Base-by-base conservation (phyloP, 2,888 invertebrate species). In the Creontiades dilutus region DNA sequence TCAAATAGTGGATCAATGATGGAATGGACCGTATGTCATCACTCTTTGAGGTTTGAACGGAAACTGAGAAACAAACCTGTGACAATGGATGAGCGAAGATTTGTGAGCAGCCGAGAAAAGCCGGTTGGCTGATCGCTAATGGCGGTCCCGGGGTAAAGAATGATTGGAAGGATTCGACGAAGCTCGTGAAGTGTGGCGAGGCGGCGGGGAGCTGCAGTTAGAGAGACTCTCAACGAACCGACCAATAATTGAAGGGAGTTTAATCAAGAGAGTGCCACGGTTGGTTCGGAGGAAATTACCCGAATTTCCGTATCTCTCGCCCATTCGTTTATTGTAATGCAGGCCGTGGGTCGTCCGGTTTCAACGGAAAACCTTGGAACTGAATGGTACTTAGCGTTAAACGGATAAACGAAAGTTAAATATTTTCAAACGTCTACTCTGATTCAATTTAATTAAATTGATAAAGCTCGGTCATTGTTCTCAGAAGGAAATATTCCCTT, bases 191-290 rank as follows among this genome's bases (percentile, higher is more conserved):
- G 68, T 52, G 11, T 52, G 52, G 52, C 13, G 27, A 23, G 19
- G 27, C 12, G 23, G 68, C 4, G 23, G 23, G 68, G 0, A 11
- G 23, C 68, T 23, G 68, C 68, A 68, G 68, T 68, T 68, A 23
- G 68, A 68, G 61, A 61, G 23, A 68, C 68, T 23, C 68, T 68
- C 68, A 68, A 68, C 68, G 68, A 68, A 68, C 68, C 68, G 68
- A 68, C 68, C 68, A 68, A 68, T 68, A 68, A 68, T 68, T 68
- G 68, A 68, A 23, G 27, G 27, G 68, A 68, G 68, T 68, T 68
- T 68, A 68, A 68, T 68, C 68, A 68, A 68, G 68, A 68, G 68
- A 68, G 68, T 68, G 68, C 68, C 68, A 68, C 68, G 23, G 23
- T 19, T 23, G 68, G 68, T 68, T 68, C 68, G 12, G 23, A 3